These are phyloP conservation scores for Plebejus argus DNA, from an alignment of 2,888 invertebrate genomes.

Conservation along the genomic window DNA sequence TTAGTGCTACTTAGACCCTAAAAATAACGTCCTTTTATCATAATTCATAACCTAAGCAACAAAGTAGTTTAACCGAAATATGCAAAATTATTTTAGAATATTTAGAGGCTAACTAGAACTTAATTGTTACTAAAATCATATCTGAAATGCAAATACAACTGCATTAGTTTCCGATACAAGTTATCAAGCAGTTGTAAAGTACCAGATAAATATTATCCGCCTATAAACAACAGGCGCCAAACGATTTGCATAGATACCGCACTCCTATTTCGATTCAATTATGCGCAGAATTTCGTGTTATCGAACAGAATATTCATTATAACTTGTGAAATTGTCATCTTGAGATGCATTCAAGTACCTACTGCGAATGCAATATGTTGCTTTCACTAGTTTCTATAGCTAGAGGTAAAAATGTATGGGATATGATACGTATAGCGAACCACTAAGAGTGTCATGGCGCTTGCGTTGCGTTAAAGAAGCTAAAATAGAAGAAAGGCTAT, in stretches of 20 bases:
- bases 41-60: too few relatives aligned
- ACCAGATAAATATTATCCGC: slow-evolving; percentile 21
- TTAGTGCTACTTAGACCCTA: too few relatives aligned
- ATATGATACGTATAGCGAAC: too few relatives aligned
- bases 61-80: too few relatives aligned
- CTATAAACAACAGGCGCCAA: slow-evolving; percentile 26
- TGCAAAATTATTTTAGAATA: too few relatives aligned
- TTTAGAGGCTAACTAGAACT: neutral
- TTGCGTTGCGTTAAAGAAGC: too few relatives aligned
- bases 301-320: slow-evolving; percentile 19
- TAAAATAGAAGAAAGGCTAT: too few relatives aligned
- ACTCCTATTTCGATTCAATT: neutral
- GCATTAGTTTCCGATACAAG: neutral
- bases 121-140: neutral
- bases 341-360: neutral
- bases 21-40: too few relatives aligned
- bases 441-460: too few relatives aligned
- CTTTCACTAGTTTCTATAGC: too few relatives aligned
- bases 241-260: slow-evolving; percentile 24
- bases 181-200: slow-evolving; percentile 27
- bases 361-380: too few relatives aligned
- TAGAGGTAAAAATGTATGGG: too few relatives aligned
- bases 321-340: slow-evolving; percentile 7
- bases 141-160: neutral
- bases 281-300: slow-evolving; percentile 26